These are phyloP conservation scores for Monopterus albus DNA, from an alignment of 2,113 vertebrate species.

Conservation along the genomic window DNA sequence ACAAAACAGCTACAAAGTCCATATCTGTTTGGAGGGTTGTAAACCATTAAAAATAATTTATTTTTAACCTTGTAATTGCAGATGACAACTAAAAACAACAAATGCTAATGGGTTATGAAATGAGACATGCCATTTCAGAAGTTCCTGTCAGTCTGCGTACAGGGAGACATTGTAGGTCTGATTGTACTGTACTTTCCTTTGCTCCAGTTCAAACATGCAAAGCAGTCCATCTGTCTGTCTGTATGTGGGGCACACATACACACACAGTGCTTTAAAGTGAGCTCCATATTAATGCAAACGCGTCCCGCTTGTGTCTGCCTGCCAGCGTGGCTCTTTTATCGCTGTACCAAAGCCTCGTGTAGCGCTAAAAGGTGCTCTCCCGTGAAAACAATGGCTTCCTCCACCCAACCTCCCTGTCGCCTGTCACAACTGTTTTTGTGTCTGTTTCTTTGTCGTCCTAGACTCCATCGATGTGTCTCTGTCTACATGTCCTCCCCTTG, in stretches of 20 bases:
- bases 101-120: neutral
- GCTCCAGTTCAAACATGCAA: slow-evolving; percentile 35
- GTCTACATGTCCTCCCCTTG: slow-evolving; percentile 14
- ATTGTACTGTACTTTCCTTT: slow-evolving; percentile 25
- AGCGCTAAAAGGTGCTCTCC: slow-evolving; percentile 61
- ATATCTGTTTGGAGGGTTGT: neutral
- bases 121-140: slow-evolving; percentile 1
- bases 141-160: slow-evolving; percentile 10
- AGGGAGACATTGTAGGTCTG: slow-evolving; percentile 12
- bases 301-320: slow-evolving; percentile 60
- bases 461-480: slow-evolving; percentile 26
- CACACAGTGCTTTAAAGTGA: slow-evolving; percentile 48
- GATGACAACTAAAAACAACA: neutral
- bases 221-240: slow-evolving; percentile 65
- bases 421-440: slow-evolving; percentile 40
- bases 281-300: slow-evolving; percentile 62
- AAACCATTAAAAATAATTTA: no score
- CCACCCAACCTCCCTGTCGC: slow-evolving; percentile 24
- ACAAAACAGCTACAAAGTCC: no score
- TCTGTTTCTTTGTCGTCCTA: slow-evolving; percentile 33
- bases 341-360: slow-evolving; percentile 41
- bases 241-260: slow-evolving; percentile 10
- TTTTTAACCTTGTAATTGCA: neutral
- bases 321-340: slow-evolving; percentile 59
- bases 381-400: slow-evolving; percentile 58